Percentiles rank a stretch among this genome's conserved stretches.
Conservation (phyloP, 2,797 vertebrate species). For the Otolemur crassicaudatus region DNA sequence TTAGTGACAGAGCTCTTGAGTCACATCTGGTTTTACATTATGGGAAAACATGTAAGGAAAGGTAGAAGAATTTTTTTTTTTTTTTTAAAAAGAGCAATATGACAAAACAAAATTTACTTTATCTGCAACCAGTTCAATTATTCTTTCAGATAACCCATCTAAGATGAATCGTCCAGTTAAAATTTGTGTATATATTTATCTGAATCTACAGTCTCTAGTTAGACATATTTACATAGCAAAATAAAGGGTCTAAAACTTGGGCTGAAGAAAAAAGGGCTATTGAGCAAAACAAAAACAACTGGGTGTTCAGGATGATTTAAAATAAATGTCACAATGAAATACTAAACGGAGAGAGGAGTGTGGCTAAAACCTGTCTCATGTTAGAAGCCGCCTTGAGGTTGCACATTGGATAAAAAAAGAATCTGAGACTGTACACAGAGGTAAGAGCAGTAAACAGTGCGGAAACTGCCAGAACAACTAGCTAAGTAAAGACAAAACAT, state of each 20-base stretch:
- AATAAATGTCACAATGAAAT: not conserved
- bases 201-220: not conserved
- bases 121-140: not conserved
- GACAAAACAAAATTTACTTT: conserved; percentile 22
- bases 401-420: not conserved
- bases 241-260: not conserved
- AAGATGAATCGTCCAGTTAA: not conserved
- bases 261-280: conserved; percentile 18
- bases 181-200: not conserved
- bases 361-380: not conserved
- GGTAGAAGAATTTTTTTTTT: not conserved
- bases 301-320: not conserved
- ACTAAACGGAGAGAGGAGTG: not conserved
- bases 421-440: not conserved
- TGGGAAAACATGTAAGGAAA: not conserved
- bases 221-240: not conserved
- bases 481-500: not conserved
- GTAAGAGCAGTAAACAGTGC: not conserved
- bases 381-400: not conserved
- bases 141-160: not conserved
- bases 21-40: not conserved
- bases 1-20: not conserved
- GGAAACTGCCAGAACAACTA: not conserved
- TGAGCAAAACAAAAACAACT: not conserved
- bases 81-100: not conserved